Percentiles rank a stretch among this genome's conserved stretches.
Evolutionary conservation across 1,140 invertebrate genomes (phyloP).

Genomic region (Halyomorpha halys): DNA sequence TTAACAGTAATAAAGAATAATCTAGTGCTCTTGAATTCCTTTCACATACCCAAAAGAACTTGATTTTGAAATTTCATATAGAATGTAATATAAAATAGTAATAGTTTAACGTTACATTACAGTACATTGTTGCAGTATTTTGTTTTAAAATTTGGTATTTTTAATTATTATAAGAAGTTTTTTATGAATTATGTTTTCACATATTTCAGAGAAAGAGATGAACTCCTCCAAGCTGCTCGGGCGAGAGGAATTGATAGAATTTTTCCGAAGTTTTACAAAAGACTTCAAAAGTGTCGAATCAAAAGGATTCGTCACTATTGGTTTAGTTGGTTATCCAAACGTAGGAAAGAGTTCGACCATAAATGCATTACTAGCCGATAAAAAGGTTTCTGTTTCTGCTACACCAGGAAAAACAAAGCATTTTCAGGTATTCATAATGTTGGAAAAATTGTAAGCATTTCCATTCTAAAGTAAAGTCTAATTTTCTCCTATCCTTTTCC

Average conservation of each 20-base stretch:
- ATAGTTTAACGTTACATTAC: too few relatives aligned
- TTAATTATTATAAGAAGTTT: too few relatives aligned
- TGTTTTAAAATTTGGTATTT: too few relatives aligned
- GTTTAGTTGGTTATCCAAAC: constrained; percentile 97
- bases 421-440: constrained; percentile 47
- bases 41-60: too few relatives aligned
- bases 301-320: constrained; percentile 59
- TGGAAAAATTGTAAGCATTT: too few relatives aligned
- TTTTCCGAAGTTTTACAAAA: constrained; percentile 45
- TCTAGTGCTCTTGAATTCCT: too few relatives aligned
- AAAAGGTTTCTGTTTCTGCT: constrained; percentile 73
- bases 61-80: too few relatives aligned
- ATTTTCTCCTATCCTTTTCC: too few relatives aligned
- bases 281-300: constrained; percentile 40
- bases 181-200: neutral
- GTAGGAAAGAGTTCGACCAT: constrained; percentile 99
- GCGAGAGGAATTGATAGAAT: constrained; percentile 47
- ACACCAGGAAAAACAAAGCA: constrained; percentile 72
- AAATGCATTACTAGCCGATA: constrained; percentile 78
- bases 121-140: too few relatives aligned
- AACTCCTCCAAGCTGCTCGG: constrained; percentile 44
- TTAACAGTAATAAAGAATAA: too few relatives aligned
- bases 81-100: too few relatives aligned
- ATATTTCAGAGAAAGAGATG: neutral
- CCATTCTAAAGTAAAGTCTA: too few relatives aligned